These are phyloP conservation scores for Daubentonia madagascariensis DNA, from an alignment of 2,113 vertebrate species.

Conservation along the genomic window DNA sequence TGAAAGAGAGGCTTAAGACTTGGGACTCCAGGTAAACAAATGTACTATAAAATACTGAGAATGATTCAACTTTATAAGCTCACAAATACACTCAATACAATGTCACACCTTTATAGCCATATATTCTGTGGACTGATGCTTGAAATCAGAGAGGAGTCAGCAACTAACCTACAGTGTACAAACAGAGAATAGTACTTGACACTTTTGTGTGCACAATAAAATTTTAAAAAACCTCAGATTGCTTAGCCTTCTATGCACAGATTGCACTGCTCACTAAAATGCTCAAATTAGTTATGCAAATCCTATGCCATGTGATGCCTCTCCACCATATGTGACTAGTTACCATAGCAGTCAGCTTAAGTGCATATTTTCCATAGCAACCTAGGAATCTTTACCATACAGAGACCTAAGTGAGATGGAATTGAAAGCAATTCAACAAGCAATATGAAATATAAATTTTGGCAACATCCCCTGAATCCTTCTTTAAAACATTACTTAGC, in stretches of 20 bases:
- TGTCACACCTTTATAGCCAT: not conserved
- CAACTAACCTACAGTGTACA: not conserved
- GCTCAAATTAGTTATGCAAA: conserved; percentile 80
- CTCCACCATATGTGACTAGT: conserved; percentile 80
- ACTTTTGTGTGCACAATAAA: conserved; percentile 33
- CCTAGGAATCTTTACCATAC: conserved; percentile 77
- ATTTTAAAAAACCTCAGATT: conserved; percentile 41
- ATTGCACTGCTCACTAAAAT: conserved; percentile 55
- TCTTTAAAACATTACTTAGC: conserved; percentile 61
- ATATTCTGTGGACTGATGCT: not conserved
- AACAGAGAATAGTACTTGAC: not conserved
- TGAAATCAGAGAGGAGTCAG: not conserved
- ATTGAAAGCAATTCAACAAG: conserved; percentile 74
- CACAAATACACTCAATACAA: not conserved
- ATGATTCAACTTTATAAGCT: not conserved
- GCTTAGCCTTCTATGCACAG: conserved; percentile 62
- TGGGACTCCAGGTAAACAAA: not conserved
- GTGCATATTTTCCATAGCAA: conserved; percentile 82
- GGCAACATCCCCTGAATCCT: conserved; percentile 54
- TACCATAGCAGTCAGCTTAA: conserved; percentile 79
- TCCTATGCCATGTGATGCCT: conserved; percentile 66
- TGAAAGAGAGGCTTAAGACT: not conserved
- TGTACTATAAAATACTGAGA: not conserved
- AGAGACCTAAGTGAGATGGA: conserved; percentile 56
- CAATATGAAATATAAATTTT: conserved; percentile 76